Conservation (phyloP, 2,797 vertebrate species). For the Alcedo atthis region DNA sequence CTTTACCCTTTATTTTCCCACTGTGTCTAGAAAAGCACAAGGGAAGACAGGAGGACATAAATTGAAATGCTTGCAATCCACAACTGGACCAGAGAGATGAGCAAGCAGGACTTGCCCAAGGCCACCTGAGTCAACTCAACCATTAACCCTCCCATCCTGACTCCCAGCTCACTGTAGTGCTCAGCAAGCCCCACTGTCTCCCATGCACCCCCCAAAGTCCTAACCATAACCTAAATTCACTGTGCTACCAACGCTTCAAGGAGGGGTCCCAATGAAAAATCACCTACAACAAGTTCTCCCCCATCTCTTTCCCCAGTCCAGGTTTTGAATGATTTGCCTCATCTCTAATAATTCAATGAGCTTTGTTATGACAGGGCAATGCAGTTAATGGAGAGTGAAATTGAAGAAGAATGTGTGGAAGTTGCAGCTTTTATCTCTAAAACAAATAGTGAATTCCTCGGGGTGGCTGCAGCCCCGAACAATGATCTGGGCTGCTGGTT, state of each 20-base stretch:
- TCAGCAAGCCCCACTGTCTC: not conserved
- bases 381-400: constrained; percentile 76
- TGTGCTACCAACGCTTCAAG: not conserved
- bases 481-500: constrained; percentile 71
- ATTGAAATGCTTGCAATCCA: not conserved
- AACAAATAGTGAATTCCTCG: constrained; percentile 83
- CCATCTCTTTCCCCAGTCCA: not conserved
- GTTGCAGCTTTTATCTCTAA: constrained; percentile 79
- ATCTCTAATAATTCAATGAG: constrained; percentile 3
- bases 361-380: constrained; percentile 60
- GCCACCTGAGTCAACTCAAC: not conserved
- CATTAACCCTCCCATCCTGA: not conserved
- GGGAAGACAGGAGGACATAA: not conserved
- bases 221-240: not conserved
- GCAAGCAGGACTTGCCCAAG: not conserved
- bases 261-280: not conserved
- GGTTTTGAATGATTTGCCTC: not conserved
- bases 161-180: not conserved
- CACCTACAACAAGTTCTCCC: not conserved
- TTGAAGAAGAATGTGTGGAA: constrained; percentile 78
- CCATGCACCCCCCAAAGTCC: not conserved
- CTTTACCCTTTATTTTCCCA: not conserved
- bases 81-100: not conserved
- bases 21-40: not conserved
- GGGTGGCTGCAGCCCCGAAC: constrained; percentile 70